Conservation (phyloP, 53 echinoderm and acorn worm species). For the Actinopyga echinites region DNA sequence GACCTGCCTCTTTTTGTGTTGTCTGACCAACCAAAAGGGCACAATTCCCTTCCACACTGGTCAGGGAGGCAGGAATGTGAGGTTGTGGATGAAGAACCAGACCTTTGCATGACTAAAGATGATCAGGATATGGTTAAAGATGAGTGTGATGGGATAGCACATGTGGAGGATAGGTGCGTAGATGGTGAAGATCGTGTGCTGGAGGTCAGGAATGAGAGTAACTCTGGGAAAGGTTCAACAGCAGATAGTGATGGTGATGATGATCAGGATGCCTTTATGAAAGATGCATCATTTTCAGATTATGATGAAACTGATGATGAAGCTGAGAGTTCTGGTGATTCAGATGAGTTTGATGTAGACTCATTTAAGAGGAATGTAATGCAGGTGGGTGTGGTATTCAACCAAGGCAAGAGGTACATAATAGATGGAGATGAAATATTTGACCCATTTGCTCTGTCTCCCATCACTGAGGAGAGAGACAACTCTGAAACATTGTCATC, state of each 20-base stretch:
- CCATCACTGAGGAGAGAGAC: conserved; percentile 17
- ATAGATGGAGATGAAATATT: conserved; percentile 22
- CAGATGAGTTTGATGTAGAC: background rate
- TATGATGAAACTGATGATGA: conserved; percentile 11
- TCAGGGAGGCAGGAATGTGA: background rate
- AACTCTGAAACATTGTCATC: background rate
- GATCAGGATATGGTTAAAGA: background rate
- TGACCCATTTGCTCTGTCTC: conserved; percentile 28
- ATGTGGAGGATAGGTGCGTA: background rate
- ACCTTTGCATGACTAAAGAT: background rate
- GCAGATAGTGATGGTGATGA: background rate
- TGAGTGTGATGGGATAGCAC: background rate
- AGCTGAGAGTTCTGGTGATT: background rate
- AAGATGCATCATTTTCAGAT: background rate
- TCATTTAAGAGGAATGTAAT: background rate
- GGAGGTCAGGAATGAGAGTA: background rate
- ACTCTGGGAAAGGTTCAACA: background rate
- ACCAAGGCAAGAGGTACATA: conserved; percentile 15
- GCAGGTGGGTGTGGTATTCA: background rate
- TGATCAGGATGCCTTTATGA: background rate
- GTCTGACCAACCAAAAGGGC: too few species aligned
- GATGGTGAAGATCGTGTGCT: background rate
- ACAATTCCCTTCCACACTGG: too few species aligned
- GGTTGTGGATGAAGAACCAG: background rate
- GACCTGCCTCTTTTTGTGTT: too few species aligned